A percentile compares a stretch with the other conserved stretches of the same genome.
Conservation (phyloP, 1,140 invertebrate species). For the Ceratitis capitata region DNA sequence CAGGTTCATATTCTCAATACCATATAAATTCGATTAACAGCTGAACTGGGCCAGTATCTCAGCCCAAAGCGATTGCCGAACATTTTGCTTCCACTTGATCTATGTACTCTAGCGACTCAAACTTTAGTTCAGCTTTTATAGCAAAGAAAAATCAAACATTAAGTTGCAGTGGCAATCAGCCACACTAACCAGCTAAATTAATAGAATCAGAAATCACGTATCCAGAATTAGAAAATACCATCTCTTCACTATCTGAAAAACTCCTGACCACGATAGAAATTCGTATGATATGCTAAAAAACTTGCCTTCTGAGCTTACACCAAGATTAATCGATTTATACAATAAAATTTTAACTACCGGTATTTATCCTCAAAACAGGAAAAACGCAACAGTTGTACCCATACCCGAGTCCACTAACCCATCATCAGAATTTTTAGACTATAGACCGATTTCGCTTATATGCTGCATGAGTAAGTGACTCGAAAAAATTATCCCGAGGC, state of each 20-base stretch:
- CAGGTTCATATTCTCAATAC: no score
- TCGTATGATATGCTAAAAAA: background rate
- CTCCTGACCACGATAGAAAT: background rate
- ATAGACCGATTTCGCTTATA: background rate
- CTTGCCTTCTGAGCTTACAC: background rate
- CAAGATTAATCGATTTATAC: background rate
- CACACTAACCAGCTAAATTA: background rate
- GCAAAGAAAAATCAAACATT: background rate
- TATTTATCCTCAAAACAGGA: background rate
- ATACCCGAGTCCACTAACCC: background rate
- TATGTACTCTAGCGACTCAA: background rate
- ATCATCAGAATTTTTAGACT: background rate
- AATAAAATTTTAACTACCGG: background rate
- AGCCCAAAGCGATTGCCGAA: background rate
- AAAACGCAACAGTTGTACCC: background rate
- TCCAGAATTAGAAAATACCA: background rate
- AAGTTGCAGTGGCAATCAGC: background rate
- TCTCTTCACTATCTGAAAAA: background rate
- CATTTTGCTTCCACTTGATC: background rate
- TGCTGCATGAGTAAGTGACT: background rate
- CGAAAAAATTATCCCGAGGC: background rate
- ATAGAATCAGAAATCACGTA: background rate
- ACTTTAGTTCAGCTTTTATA: background rate
- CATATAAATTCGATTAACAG: no score
- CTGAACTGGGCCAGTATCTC: no score